Evolutionary conservation across 2,113 vertebrate species (phyloP), one percentile per base, ranked within the genome.

Genomic region (Hiodon tergisus): DNA sequence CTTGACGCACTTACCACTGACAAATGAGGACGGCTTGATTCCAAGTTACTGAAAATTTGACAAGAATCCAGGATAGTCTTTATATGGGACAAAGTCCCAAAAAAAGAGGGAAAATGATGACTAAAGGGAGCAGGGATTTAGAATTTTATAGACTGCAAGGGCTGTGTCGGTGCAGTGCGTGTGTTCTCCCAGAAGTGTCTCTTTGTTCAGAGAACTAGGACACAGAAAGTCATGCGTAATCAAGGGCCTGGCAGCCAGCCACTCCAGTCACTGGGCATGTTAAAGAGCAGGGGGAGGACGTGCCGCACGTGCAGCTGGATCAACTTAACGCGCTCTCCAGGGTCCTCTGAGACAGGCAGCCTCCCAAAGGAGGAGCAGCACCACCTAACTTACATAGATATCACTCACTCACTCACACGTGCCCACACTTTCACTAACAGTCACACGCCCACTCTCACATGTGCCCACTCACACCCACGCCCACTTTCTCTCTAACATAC

Each of bases 171-270:
- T 31, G 31, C 31, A 31, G 31, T 31, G 31, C 31, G 51, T 17
- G 61, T 60, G 76, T 61, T 0, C 77, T 76, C 76, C 76, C 48
- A 79, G 77, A 86, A 80, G 78, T 68, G 80, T 76, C 82, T 87
- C 81, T 88, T 88, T 86, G 83, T 83, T 82, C 74, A n/a, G 53
- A 62, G 47, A 88, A 87, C 75, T 83, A 79, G 85, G 79, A 61
- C 87, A 77, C 7, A 5, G 78, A 65, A n/a, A 78, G 74, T 76
- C 81, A 85, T 84, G 82, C 55, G 2, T 85, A 88, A 85, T 52
- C 79, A 75, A 72, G 75, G 76, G 46, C 0, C 3, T 85, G 92
- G 89, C 31, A 31, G 31, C 1, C 88, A 78, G 14, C 47, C 74
- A 62, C 81, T 80, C 75, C 78, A 84, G 86, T 84, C 85, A 84